A percentile compares a stretch with the other conserved stretches of the same genome.
These are phyloP conservation scores for Choloepus didactylus DNA, from an alignment of 2,797 vertebrate genomes.

Conservation along the genomic window DNA sequence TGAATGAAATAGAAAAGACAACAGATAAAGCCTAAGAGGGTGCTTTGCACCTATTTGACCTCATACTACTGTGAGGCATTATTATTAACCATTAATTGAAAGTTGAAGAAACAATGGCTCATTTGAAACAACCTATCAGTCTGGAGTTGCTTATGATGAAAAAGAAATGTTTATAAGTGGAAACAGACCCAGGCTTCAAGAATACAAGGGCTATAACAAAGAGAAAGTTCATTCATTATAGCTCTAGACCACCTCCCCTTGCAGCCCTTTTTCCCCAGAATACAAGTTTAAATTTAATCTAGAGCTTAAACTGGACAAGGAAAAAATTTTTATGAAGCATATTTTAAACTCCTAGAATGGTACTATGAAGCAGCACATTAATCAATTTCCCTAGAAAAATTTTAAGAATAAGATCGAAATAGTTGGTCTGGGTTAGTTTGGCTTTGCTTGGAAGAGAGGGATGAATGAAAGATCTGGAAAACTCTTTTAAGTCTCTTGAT, in stretches of 20 bases:
- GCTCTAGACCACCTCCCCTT: not conserved
- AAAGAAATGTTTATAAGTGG: constrained; percentile 29
- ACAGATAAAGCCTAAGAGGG: not conserved
- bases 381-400: not conserved
- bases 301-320: not conserved
- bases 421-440: not conserved
- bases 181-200: not conserved
- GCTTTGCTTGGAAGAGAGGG: not conserved
- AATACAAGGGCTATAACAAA: not conserved
- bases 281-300: not conserved
- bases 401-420: not conserved
- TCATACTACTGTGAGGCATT: not conserved
- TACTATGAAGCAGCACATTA: constrained; percentile 8
- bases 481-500: not conserved
- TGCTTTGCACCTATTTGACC: not conserved
- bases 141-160: not conserved
- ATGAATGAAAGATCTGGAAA: not conserved
- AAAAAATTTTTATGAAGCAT: not conserved
- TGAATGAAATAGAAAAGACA: constrained; percentile 29
- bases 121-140: not conserved
- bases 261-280: rapidly evolving
- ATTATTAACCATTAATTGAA: not conserved
- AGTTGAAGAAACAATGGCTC: not conserved
- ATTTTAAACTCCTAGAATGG: not conserved
- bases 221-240: not conserved